phyloP scores from a whole-genome alignment of 2,797 vertebrate species.

The Hyperoplus immaculatus region DNA sequence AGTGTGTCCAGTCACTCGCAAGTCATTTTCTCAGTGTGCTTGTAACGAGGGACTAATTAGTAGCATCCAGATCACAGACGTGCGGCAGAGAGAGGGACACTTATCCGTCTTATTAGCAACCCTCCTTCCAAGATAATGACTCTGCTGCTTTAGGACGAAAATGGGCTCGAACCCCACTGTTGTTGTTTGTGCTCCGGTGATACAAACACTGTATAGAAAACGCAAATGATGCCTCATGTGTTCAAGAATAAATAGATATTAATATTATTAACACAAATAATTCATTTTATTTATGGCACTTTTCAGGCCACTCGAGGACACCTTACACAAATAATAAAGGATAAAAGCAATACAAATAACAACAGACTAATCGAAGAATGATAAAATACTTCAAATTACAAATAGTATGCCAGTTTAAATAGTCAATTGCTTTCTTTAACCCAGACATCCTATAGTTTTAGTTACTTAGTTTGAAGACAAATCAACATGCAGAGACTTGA shows the following conservation, averaged over 20 bases:
- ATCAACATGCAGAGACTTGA: background rate
- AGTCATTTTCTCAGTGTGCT: constrained; percentile 57
- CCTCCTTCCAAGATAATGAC: constrained; percentile 50
- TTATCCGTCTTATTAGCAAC: constrained; percentile 53
- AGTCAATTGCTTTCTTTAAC: background rate
- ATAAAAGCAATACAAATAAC: too few relatives aligned
- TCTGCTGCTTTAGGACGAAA: constrained; percentile 11
- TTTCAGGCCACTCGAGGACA: too few relatives aligned
- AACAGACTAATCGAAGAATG: too few relatives aligned
- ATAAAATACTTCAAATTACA: background rate
- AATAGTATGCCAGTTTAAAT: too few relatives aligned
- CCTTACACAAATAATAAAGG: too few relatives aligned
- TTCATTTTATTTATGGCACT: too few relatives aligned
- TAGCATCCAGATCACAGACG: constrained; percentile 37
- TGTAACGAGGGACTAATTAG: constrained; percentile 71
- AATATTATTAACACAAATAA: background rate
- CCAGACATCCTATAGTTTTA: background rate
- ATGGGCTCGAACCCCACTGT: constrained; percentile 24
- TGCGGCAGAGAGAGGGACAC: constrained; percentile 38
- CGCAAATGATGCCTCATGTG: background rate
- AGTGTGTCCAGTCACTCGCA: constrained; percentile 50
- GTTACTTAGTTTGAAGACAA: background rate
- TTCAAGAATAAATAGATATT: background rate
- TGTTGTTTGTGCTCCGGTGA: constrained; percentile 33
- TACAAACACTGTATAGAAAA: constrained; percentile 20